Evolutionary conservation across 1,140 invertebrate genomes (phyloP).

Genomic region (Anastrepha ludens): DNA sequence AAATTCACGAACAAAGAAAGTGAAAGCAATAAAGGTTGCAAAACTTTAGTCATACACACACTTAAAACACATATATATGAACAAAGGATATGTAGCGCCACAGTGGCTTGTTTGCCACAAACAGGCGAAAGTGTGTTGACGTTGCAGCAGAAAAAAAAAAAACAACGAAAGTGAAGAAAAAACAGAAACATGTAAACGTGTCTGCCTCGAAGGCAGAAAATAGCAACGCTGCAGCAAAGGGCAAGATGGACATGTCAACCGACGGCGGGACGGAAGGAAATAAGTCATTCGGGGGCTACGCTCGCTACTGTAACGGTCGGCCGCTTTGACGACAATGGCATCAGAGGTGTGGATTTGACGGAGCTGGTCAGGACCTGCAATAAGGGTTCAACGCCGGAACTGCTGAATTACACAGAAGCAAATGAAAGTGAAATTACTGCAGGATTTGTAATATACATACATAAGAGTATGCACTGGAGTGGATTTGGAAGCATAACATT

Average conservation of each 20-base stretch:
- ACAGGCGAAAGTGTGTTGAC: background rate
- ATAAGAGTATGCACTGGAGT: background rate
- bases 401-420: conserved; percentile 8
- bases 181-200: background rate
- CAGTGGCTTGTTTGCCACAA: background rate
- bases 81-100: too few relatives aligned
- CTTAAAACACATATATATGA: background rate
- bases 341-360: conserved; percentile 9
- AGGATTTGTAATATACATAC: background rate
- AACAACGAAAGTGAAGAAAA: background rate
- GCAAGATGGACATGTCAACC: background rate
- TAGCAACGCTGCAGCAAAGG: background rate
- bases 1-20: background rate
- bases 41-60: background rate
- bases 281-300: conserved; percentile 23
- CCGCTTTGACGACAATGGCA: background rate
- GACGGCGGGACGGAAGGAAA: conserved; percentile 23
- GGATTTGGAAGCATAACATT: background rate
- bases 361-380: background rate
- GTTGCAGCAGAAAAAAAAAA: background rate
- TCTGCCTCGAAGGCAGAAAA: background rate
- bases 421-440: background rate
- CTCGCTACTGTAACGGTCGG: background rate
- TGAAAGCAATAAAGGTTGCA: background rate
- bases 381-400: conserved; percentile 28